Conservation (phyloP, 2,797 vertebrate genomes). For the Oreonectes daqikongensis region DNA sequence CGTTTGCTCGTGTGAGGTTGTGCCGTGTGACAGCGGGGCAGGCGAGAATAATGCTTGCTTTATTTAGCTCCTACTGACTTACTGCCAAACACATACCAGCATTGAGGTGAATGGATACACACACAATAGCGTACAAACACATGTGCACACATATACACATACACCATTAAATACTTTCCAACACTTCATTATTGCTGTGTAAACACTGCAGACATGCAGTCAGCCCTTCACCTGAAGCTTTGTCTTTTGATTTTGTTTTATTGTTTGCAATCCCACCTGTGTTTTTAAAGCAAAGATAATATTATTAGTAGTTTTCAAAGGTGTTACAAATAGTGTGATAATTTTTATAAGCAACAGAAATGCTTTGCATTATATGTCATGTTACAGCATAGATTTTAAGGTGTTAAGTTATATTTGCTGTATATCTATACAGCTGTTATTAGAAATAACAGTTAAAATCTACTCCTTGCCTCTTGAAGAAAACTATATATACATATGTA, state of each 20-base stretch:
- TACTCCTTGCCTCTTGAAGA: too few species aligned
- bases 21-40: conserved; percentile 19
- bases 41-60: conserved; percentile 48
- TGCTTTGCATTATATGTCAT: neutral
- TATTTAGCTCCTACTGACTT: conserved; percentile 62
- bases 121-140: conserved; percentile 12
- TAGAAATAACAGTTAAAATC: neutral
- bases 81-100: conserved; percentile 38
- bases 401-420: neutral
- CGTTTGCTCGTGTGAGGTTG: neutral
- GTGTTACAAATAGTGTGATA: too few species aligned
- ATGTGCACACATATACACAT: conserved; percentile 16
- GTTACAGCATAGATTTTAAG: neutral
- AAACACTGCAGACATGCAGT: conserved; percentile 10
- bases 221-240: neutral
- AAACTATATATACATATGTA: too few species aligned
- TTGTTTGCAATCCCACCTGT: conserved; percentile 23
- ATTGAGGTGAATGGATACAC: conserved; percentile 44
- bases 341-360: neutral
- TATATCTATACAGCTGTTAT: neutral
- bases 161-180: conserved; percentile 40
- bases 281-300: neutral
- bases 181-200: conserved; percentile 33
- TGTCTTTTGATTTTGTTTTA: neutral
- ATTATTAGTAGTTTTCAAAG: neutral